phyloP scores from a whole-genome alignment of 2,113 vertebrate genomes.

The Epinephelus moara region DNA sequence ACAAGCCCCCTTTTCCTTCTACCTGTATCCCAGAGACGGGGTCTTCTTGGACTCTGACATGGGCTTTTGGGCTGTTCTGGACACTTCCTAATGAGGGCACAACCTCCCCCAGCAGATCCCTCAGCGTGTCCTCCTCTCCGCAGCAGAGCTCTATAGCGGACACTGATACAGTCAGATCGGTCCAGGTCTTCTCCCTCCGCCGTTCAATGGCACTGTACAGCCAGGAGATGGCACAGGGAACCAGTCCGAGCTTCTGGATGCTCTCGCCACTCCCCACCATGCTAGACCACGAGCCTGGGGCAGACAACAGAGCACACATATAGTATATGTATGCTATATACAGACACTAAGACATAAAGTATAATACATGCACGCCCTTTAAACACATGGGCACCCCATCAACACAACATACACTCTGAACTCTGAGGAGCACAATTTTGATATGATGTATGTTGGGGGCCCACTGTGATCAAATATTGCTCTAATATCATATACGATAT shows the following conservation, averaged over 20 bases:
- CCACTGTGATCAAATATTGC: not conserved
- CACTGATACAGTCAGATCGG: slow-evolving; percentile 94
- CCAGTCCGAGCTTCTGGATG: slow-evolving; percentile 92
- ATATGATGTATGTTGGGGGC: not conserved
- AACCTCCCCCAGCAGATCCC: slow-evolving; percentile 93
- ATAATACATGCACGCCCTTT: not conserved
- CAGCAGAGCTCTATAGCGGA: slow-evolving; percentile 97
- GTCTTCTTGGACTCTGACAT: slow-evolving; percentile 93
- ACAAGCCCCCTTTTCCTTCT: slow-evolving; percentile 30
- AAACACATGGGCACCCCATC: not conserved
- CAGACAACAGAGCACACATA: slow-evolving; percentile 60
- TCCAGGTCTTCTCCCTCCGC: slow-evolving; percentile 95
- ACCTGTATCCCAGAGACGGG: slow-evolving; percentile 95
- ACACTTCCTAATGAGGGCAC: slow-evolving; percentile 86
- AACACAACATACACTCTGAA: not conserved
- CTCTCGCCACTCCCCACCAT: slow-evolving; percentile 95
- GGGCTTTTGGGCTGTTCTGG: slow-evolving; percentile 91
- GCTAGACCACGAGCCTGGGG: slow-evolving; percentile 94
- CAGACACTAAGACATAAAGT: not conserved
- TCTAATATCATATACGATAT: not conserved
- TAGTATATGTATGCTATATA: not conserved
- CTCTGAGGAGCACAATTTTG: not conserved
- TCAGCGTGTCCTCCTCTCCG: slow-evolving; percentile 94
- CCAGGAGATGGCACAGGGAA: slow-evolving; percentile 98
- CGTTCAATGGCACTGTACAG: slow-evolving; percentile 96